phyloP scores from a whole-genome alignment of 2,888 invertebrate genomes.

The Clivina fossor region DNA sequence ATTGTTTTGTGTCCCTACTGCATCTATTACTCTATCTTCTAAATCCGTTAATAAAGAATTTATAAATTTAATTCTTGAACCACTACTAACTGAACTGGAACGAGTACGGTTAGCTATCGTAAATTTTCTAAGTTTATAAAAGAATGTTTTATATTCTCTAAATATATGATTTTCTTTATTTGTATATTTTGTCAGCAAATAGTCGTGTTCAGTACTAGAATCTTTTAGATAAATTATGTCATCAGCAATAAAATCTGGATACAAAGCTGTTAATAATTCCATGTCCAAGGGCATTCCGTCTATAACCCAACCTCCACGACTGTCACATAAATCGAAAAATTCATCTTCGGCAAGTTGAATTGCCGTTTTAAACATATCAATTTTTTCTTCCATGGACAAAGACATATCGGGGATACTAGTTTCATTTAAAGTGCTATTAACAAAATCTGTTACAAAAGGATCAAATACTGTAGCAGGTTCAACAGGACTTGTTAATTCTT shows the following conservation, averaged over 20 bases:
- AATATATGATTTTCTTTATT: slow-evolving; percentile 42
- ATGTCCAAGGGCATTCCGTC: slow-evolving; percentile 60
- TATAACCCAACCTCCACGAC: slow-evolving; percentile 60
- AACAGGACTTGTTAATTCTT: slow-evolving; percentile 44
- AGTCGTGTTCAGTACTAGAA: slow-evolving; percentile 52
- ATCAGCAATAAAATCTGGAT: slow-evolving; percentile 57
- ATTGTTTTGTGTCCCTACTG: slow-evolving; percentile 25
- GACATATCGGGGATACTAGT: slow-evolving; percentile 53
- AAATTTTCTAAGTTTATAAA: slow-evolving; percentile 34
- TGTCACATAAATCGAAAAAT: slow-evolving; percentile 47
- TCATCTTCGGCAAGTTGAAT: slow-evolving; percentile 52
- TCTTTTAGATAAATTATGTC: slow-evolving; percentile 60
- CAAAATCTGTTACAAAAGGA: slow-evolving; percentile 55
- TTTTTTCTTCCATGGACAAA: slow-evolving; percentile 54
- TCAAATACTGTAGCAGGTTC: slow-evolving; percentile 51
- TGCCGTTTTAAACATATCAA: slow-evolving; percentile 51
- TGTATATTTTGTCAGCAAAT: slow-evolving; percentile 47
- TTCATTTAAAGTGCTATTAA: slow-evolving; percentile 52
- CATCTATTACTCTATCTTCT: slow-evolving; percentile 10
- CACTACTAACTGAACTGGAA: too few relatives aligned
- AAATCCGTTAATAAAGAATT: slow-evolving; percentile 3
- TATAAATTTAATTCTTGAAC: slow-evolving; percentile 9
- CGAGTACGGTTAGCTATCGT: background rate
- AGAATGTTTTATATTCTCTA: slow-evolving; percentile 45
- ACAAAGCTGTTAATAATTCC: slow-evolving; percentile 56